Evolutionary conservation across 2,888 invertebrate species (phyloP).

Genomic region (Melanargia galathea): DNA sequence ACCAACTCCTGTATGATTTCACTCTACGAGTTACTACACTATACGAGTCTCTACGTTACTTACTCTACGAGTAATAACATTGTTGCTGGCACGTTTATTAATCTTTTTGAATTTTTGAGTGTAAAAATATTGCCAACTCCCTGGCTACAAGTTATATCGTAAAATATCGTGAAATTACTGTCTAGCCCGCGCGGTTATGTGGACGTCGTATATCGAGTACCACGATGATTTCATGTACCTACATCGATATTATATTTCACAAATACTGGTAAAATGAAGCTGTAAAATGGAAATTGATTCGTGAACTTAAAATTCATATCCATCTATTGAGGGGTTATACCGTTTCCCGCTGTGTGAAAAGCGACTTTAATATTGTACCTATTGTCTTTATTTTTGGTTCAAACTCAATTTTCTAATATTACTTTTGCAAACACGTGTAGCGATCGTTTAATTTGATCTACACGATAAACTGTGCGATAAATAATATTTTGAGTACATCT

Average conservation of each 20-base stretch:
- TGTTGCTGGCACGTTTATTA: no score
- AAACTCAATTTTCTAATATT: conserved; percentile 35
- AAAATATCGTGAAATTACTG: conserved; percentile 54
- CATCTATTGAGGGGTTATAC: conserved; percentile 26
- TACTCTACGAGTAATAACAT: no score
- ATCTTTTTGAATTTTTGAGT: no score
- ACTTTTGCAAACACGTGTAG: conserved; percentile 30
- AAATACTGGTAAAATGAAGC: conserved; percentile 24
- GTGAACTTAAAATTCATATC: conserved; percentile 34
- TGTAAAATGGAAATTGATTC: conserved; percentile 35
- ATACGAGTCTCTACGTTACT: no score
- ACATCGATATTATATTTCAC: conserved; percentile 24
- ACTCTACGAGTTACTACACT: no score
- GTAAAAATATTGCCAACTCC: no score
- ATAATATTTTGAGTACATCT: not conserved
- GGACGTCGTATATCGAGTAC: conserved; percentile 23
- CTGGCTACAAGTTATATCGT: not conserved
- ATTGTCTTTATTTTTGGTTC: conserved; percentile 24
- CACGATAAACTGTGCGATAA: conserved; percentile 14
- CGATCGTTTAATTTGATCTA: conserved; percentile 26
- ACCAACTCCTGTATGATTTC: no score
- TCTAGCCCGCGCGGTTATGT: conserved; percentile 40
- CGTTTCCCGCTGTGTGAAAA: conserved; percentile 15
- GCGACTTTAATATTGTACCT: conserved; percentile 26
- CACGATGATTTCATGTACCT: conserved; percentile 14